phyloP scores from a whole-genome alignment of 2,888 invertebrate species.

The Caenorhabditis drosophilae region DNA sequence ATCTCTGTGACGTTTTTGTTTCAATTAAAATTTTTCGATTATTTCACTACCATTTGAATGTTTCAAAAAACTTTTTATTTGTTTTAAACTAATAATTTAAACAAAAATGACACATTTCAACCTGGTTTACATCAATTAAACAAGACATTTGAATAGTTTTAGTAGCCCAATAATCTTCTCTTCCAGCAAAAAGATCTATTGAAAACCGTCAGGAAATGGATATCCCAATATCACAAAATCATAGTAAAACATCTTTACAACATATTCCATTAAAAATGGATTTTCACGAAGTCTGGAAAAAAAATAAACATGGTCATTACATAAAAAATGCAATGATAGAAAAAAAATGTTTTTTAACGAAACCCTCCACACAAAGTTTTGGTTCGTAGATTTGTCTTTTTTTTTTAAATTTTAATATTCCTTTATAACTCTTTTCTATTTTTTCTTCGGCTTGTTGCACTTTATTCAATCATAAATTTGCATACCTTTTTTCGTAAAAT shows the following conservation, averaged over 20 bases:
- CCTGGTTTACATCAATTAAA: not conserved
- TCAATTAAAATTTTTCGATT: not conserved
- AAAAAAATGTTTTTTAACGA: too few relatives aligned
- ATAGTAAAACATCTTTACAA: conserved; percentile 63
- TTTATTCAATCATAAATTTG: too few relatives aligned
- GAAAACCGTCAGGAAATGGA: conserved; percentile 50
- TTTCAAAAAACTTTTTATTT: too few relatives aligned
- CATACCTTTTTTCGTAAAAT: conserved; percentile 32
- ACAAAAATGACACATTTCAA: not conserved
- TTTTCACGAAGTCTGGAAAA: conserved; percentile 47
- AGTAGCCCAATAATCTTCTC: not conserved
- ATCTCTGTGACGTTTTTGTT: conserved; percentile 1
- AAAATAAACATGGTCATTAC: not conserved
- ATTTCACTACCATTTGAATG: too few relatives aligned
- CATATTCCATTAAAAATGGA: conserved; percentile 64
- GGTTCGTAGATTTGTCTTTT: too few relatives aligned
- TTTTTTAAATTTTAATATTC: too few relatives aligned
- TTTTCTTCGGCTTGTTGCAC: too few relatives aligned
- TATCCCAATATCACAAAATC: conserved; percentile 57
- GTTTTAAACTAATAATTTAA: too few relatives aligned
- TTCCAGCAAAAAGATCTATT: not conserved
- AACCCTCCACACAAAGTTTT: too few relatives aligned
- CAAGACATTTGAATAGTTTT: not conserved
- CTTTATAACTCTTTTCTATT: too few relatives aligned
- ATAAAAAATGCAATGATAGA: too few relatives aligned